Conservation (phyloP, 2,797 vertebrate species). For the Onychomys arenicola region DNA sequence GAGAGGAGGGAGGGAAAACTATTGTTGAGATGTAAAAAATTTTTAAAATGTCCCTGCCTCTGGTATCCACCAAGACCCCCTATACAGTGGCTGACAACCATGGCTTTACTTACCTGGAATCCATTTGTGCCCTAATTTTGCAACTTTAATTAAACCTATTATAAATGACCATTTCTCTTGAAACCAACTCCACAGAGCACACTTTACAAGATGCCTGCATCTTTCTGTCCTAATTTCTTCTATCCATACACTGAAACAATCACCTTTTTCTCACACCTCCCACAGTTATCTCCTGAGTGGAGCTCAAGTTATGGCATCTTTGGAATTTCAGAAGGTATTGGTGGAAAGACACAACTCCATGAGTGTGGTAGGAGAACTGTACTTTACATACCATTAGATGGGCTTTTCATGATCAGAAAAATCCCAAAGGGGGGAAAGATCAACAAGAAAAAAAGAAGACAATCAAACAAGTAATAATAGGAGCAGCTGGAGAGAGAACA, state of each 20-base stretch:
- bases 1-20: background rate
- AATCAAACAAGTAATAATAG: constrained; percentile 84
- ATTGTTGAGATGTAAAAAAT: background rate
- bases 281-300: constrained; percentile 39
- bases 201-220: constrained; percentile 52
- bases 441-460: constrained; percentile 66
- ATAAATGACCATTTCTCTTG: background rate
- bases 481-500: constrained; percentile 84
- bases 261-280: background rate
- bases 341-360: background rate
- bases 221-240: constrained; percentile 4
- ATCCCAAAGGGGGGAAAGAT: constrained; percentile 77
- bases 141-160: background rate
- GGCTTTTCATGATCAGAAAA: constrained; percentile 70
- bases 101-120: background rate
- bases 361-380: background rate
- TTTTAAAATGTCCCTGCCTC: no score
- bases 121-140: background rate
- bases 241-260: constrained; percentile 44
- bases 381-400: background rate
- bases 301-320: constrained; percentile 34
- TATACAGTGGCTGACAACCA: background rate
- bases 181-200: constrained; percentile 10
- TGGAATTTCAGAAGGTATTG: constrained; percentile 51
- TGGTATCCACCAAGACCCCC: background rate